Percentiles rank a stretch among this genome's conserved stretches.
These are phyloP conservation scores for Origma solitaria DNA, from an alignment of 2,113 vertebrate species.

Conservation along the genomic window DNA sequence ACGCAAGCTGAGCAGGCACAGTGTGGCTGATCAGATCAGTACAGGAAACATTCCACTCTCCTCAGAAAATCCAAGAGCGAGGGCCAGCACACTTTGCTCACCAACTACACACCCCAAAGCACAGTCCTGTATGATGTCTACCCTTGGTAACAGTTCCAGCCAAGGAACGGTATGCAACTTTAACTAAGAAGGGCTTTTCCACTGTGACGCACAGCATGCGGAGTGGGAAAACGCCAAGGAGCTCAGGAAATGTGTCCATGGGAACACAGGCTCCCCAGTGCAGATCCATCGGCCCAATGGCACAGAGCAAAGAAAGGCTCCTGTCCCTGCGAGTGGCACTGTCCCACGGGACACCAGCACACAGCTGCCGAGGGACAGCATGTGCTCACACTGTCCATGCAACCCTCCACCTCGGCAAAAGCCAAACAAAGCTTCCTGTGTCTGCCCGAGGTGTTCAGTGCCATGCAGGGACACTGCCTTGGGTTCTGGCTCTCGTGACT, in stretches of 20 bases:
- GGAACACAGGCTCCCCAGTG: rapidly evolving
- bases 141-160: not conserved
- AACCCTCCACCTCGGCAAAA: not conserved
- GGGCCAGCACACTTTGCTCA: not conserved
- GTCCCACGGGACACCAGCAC: not conserved
- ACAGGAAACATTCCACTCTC: not conserved
- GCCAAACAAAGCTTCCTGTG: rapidly evolving
- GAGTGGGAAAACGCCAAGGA: not conserved
- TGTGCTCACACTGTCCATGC: rapidly evolving
- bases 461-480: not conserved
- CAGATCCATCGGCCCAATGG: rapidly evolving
- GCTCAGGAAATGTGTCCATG: rapidly evolving
- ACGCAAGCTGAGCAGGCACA: not conserved
- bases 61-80: not conserved
- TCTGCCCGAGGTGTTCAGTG: not conserved
- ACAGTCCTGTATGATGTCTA: too few relatives aligned
- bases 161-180: not conserved
- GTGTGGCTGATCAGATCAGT: not conserved
- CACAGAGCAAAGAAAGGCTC: not conserved
- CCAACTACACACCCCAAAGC: not conserved
- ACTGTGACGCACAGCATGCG: rapidly evolving
- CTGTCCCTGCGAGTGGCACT: rapidly evolving
- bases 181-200: not conserved
- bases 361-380: not conserved
- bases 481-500: not conserved